phyloP scores from a whole-genome alignment of 2,113 vertebrate species.

The Larimichthys crocea region DNA sequence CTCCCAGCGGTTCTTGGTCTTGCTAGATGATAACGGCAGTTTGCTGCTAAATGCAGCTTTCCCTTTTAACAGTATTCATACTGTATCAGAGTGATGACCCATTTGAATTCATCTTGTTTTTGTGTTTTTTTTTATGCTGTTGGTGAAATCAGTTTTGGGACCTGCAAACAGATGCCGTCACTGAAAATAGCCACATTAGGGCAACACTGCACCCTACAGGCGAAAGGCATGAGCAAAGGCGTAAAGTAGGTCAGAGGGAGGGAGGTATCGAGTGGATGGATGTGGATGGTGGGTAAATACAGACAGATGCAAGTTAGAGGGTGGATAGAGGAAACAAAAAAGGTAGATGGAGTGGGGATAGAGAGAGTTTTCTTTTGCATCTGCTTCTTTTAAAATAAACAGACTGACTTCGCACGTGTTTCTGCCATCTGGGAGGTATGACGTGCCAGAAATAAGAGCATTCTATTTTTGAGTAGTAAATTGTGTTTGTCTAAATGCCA shows the following conservation, averaged over 20 bases:
- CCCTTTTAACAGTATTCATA: not conserved
- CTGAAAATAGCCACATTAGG: slow-evolving; percentile 19
- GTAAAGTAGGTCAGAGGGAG: slow-evolving; percentile 72
- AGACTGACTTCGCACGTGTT: not conserved
- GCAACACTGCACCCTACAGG: slow-evolving; percentile 78
- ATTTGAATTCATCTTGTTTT: slow-evolving; percentile 38
- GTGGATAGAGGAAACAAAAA: not conserved
- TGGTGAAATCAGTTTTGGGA: slow-evolving; percentile 2
- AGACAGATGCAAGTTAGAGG: not conserved
- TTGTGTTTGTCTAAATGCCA: slow-evolving; percentile 31
- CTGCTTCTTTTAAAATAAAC: slow-evolving; percentile 23
- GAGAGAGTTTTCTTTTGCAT: not conserved
- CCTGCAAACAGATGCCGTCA: slow-evolving; percentile 29
- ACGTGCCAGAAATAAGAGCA: slow-evolving; percentile 15
- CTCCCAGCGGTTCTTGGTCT: slow-evolving; percentile 24
- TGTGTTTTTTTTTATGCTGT: slow-evolving; percentile 9
- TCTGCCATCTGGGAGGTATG: not conserved
- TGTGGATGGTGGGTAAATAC: slow-evolving; percentile 7
- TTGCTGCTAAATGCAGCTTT: slow-evolving; percentile 27
- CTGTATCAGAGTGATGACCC: slow-evolving; percentile 36
- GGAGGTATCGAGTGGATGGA: not conserved
- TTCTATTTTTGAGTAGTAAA: slow-evolving; percentile 30
- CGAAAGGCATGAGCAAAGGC: slow-evolving; percentile 42
- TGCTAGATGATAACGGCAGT: slow-evolving; percentile 15
- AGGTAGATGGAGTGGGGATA: not conserved